These are phyloP conservation scores for Melanerpes aurifrons DNA, from an alignment of 2,113 vertebrate species.

Conservation along the genomic window DNA sequence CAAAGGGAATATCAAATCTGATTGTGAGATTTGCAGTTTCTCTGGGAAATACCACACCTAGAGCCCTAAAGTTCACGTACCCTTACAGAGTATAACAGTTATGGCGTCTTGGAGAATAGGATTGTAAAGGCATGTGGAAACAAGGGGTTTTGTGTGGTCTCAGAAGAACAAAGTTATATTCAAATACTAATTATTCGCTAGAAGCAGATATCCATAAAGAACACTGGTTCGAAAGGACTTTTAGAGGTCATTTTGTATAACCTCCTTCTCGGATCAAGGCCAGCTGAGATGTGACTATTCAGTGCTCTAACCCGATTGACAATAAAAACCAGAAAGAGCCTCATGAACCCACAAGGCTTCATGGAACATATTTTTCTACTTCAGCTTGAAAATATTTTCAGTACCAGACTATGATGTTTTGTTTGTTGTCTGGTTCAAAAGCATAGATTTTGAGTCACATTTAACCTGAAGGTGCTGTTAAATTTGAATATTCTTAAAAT, in stretches of 20 bases:
- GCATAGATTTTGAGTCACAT: neutral
- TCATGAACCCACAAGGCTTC: neutral
- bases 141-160: neutral
- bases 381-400: neutral
- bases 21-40: neutral
- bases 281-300: neutral
- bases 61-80: neutral
- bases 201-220: neutral
- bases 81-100: neutral
- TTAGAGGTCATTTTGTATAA: neutral
- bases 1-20: neutral
- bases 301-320: accelerated
- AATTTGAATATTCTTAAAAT: neutral
- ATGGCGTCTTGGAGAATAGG: neutral
- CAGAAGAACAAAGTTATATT: neutral
- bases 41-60: neutral
- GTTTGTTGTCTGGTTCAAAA: neutral
- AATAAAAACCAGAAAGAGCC: neutral
- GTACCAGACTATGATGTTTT: neutral
- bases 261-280: neutral
- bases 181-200: neutral
- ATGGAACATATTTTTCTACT: neutral
- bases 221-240: neutral
- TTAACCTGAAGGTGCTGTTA: neutral
- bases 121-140: neutral